Base-by-base conservation (phyloP, 2,113 vertebrate genomes). In the Raja brachyura region DNA sequence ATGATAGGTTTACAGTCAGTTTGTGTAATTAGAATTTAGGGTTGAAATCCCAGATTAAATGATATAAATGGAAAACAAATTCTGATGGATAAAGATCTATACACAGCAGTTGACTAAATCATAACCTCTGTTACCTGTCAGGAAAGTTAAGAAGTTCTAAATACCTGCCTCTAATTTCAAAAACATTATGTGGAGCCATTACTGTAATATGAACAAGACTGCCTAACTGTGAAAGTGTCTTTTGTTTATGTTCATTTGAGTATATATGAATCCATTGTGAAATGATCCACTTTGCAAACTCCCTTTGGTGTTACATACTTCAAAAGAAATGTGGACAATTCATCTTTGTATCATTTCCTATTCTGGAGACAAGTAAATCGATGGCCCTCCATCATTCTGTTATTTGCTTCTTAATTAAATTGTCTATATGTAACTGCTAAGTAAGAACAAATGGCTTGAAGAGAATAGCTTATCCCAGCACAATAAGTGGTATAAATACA, bases 181-280 rank as follows among this genome's bases (percentile, higher is more conserved):
- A 73, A 92, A 54, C 31, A 33, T 31, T 33, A 90, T 92, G 33
- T 92, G 33, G 1, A 25, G 66, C 6, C 22, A 33, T 3, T 92
- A 70, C 86, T 18, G 31, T 70, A 70, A 48, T 73, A 90, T 90
- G 16, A 33, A 33, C n/a, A 90, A 25, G 20, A 66, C 33, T 39
- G 14, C 18, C 8, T 92, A 39, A 25, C 59, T 88, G 56, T 33
- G 61, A n/a, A 86, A 16, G 33, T 92, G n/a, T 48, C 14, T 92
- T 39, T 92, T 73, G 88, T 48, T 68, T 20, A 73, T 22, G 20
- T 39, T 92, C 31, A 90, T 68, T n/a, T 90, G 86, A 90, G 31
- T 18, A 90, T 0, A 1, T 1, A 68, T 33, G 9, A 39, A 90
- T 39, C 66, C 10, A 90, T 70, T 48, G 16, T 68, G 63, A 90